Base-by-base conservation (phyloP, 1,140 invertebrate genomes). In the Nasonia longicornis region DNA sequence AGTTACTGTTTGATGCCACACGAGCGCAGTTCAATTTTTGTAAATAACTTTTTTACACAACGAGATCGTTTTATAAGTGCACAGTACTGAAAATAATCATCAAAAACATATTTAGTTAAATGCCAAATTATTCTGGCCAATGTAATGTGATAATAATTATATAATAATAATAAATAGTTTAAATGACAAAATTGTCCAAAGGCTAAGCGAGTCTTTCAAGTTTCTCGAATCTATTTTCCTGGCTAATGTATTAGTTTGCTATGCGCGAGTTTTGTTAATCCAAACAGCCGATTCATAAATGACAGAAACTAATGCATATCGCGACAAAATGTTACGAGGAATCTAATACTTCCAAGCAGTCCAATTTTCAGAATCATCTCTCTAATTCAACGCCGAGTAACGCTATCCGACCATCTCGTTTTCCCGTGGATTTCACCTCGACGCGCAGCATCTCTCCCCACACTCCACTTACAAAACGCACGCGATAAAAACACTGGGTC, bases 121-220 rank as follows among this genome's bases (percentile, higher is more conserved):
- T 74, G 48, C 29, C 72, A 74, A 29, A 29, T 74, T 63, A 20
- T 11, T 22, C 14, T 58, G 72, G 29, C 48, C 16, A 31, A 20
- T 58, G 16, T 63, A 45, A 73, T 73, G 72, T 74, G 72, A 74
- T 74, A 74, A 74, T 74, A 45, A 73, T 48, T 48, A 26, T 73
- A 48, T 48, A 73, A n/a, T 22, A 48, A 48, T 48, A 73, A 48
- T 48, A 31, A 48, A 48, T 26, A 45, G 11, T 70, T 72, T 73
- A 73, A 16, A 14, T 48, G n/a, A 73, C 4, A 67, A 67, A 12
- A 58, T 20, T n/a, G 2, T 48, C 3, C 8, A 42, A 42, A 42
- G 38, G 2, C 12, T 48, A 48, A 48, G 45, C 3, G 42, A 48
- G 45, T 14, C 45, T 48, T 48, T 48, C 14, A 48, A 48, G 45